Evolutionary conservation across 1,140 invertebrate species (phyloP).

Genomic region (Elymnias hypermnestra): DNA sequence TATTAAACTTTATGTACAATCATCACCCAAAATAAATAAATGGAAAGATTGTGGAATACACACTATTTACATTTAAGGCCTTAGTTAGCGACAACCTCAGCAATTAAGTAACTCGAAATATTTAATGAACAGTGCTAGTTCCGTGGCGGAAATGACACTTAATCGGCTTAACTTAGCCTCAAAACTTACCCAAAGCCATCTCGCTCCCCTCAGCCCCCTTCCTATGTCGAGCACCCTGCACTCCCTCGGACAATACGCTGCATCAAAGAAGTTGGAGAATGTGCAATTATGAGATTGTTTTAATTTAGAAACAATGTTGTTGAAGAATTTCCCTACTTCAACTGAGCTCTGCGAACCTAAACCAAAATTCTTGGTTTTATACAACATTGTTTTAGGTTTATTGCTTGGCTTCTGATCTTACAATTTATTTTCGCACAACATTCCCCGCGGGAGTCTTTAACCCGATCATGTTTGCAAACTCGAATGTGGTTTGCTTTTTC

Average conservation of each 20-base stretch:
- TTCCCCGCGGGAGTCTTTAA: constrained; percentile 17
- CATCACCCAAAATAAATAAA: too few species aligned
- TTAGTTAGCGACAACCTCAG: constrained; percentile 49
- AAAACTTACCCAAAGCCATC: constrained; percentile 56
- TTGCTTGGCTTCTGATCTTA: constrained; percentile 43
- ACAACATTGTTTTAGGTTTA: constrained; percentile 62
- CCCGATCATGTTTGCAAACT: constrained; percentile 21
- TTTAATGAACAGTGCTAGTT: constrained; percentile 75
- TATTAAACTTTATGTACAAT: too few species aligned
- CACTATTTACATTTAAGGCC: constrained; percentile 50
- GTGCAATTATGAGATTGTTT: constrained; percentile 75
- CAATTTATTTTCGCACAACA: constrained; percentile 33
- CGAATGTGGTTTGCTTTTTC: constrained; percentile 19
- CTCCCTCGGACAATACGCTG: constrained; percentile 34
- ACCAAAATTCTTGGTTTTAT: constrained; percentile 67
- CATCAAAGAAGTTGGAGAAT: constrained; percentile 72
- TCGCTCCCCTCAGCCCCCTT: constrained; percentile 14
- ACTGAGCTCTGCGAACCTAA: constrained; percentile 57
- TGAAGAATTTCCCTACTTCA: constrained; percentile 64
- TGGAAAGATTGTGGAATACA: too few species aligned
- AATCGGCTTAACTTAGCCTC: constrained; percentile 72
- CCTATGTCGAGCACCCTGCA: constrained; percentile 8
- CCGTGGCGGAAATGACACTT: constrained; percentile 71
- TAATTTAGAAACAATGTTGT: constrained; percentile 74
- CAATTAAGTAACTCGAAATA: constrained; percentile 71